These are phyloP conservation scores for Torymus auratus DNA, from an alignment of 2,888 invertebrate species.

Conservation along the genomic window DNA sequence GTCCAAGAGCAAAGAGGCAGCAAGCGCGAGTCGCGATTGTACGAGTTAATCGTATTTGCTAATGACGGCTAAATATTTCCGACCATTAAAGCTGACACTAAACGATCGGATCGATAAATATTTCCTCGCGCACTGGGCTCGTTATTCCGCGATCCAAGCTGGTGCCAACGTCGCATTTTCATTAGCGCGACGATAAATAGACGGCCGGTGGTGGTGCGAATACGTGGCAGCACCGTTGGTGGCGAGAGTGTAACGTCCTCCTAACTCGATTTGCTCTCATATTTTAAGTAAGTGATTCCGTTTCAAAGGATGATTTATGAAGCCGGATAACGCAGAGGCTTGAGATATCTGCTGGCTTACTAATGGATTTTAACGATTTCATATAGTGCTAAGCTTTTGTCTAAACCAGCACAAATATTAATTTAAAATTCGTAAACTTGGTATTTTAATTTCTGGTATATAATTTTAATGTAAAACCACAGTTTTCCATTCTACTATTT, in stretches of 20 bases:
- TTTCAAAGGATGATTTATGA: too few relatives aligned
- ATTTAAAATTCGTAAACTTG: too few relatives aligned
- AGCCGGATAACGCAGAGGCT: too few relatives aligned
- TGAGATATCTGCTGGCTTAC: background rate
- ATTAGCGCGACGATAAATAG: slow-evolving; percentile 42
- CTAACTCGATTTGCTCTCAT: background rate
- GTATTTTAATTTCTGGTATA: too few relatives aligned
- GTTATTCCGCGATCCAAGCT: slow-evolving; percentile 22
- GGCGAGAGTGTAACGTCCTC: too few relatives aligned
- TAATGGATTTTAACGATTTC: background rate
- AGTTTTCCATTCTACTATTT: too few relatives aligned
- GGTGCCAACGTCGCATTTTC: slow-evolving; percentile 40
- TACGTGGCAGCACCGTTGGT: too few relatives aligned
- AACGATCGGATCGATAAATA: slow-evolving; percentile 46
- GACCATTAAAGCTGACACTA: slow-evolving; percentile 31
- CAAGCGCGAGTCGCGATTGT: background rate
- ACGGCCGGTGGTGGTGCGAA: too few relatives aligned
- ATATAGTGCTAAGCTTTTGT: too few relatives aligned
- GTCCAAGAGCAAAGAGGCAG: background rate
- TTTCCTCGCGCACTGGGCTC: background rate
- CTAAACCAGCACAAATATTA: too few relatives aligned
- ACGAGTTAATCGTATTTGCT: slow-evolving; percentile 15
- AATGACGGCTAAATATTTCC: slow-evolving; percentile 40
- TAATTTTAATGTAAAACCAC: too few relatives aligned
- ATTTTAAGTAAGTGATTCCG: slow-evolving; percentile 8